A percentile compares a stretch with the other conserved stretches of the same genome.
Evolutionary conservation across 2,888 invertebrate genomes (phyloP).

Genomic region (Tinea trinotella): DNA sequence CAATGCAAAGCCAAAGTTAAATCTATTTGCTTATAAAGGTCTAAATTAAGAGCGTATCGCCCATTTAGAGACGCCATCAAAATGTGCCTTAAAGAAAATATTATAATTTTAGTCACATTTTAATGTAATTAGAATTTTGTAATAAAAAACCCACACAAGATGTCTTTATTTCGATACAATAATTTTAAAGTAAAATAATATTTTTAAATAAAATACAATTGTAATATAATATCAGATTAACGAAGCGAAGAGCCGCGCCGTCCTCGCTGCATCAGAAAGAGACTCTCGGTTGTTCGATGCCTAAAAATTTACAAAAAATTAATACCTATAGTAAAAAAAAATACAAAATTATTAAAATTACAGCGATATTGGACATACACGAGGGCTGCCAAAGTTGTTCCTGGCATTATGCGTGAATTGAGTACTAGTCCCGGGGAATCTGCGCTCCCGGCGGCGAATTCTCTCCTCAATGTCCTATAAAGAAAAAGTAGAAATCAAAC

Average conservation of each 20-base stretch:
- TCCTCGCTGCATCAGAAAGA: neutral
- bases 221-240: conserved; percentile 13
- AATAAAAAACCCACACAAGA: no score
- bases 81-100: no score
- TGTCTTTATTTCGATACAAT: neutral
- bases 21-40: no score
- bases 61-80: no score
- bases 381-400: conserved; percentile 3
- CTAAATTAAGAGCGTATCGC: no score
- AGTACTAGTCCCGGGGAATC: neutral
- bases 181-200: conserved; percentile 11
- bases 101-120: no score
- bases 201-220: conserved; percentile 9
- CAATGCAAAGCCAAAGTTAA: no score
- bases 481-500: neutral
- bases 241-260: conserved; percentile 10
- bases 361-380: neutral
- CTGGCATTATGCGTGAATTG: neutral
- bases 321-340: neutral
- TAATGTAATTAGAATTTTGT: no score
- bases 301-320: neutral
- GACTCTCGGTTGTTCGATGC: neutral
- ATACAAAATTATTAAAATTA: neutral
- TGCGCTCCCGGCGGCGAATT: conserved; percentile 5
- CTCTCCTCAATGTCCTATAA: neutral